A percentile compares a stretch with the other conserved stretches of the same genome.
Evolutionary conservation across 2,797 vertebrate species (phyloP).

Genomic region (Sardinella longiceps): DNA sequence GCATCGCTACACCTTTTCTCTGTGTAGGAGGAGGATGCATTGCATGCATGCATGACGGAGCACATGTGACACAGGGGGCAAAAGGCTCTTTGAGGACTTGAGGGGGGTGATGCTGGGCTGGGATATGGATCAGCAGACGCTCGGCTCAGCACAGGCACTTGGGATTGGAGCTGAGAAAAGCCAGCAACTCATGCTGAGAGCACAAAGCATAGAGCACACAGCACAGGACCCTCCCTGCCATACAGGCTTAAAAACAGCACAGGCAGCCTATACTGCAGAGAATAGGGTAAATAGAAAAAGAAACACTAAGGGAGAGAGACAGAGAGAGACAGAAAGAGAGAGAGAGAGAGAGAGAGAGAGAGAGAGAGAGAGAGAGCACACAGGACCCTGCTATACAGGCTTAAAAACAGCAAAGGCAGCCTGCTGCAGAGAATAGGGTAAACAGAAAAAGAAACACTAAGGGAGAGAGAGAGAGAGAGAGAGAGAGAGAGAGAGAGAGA

Average conservation of each 20-base stretch:
- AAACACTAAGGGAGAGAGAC: too few relatives aligned
- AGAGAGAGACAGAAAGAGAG: not conserved
- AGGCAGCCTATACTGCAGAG: not conserved
- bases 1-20: not conserved
- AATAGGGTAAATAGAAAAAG: too few relatives aligned
- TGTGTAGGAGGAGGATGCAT: too few relatives aligned
- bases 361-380: too few relatives aligned
- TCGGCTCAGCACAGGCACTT: not conserved
- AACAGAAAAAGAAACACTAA: too few relatives aligned
- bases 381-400: not conserved
- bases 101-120: not conserved
- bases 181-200: not conserved
- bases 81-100: not conserved
- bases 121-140: not conserved
- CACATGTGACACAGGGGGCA: not conserved
- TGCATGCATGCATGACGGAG: not conserved
- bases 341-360: not conserved
- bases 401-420: not conserved
- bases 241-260: not conserved
- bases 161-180: not conserved
- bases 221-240: too few relatives aligned
- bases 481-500: not conserved
- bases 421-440: not conserved
- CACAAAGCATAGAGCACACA: not conserved
- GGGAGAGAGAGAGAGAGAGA: slow-evolving; percentile 19